These are phyloP conservation scores for Tubulanus polymorphus DNA, from an alignment of 2,888 invertebrate genomes.

Conservation along the genomic window DNA sequence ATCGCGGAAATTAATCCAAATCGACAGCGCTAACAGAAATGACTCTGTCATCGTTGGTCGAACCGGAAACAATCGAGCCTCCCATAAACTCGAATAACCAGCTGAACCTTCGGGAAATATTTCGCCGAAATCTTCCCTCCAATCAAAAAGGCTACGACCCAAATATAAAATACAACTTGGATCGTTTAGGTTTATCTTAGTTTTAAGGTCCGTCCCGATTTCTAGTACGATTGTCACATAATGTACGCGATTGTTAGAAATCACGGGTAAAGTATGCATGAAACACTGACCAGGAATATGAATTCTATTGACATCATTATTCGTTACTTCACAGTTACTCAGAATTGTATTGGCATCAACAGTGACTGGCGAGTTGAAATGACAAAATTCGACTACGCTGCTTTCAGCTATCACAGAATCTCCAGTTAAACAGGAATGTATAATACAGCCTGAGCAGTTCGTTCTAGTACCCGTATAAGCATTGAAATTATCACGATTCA, in stretches of 20 bases:
- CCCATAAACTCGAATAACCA: slow-evolving; percentile 32
- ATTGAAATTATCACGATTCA: slow-evolving; percentile 36
- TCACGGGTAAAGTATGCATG: slow-evolving; percentile 45
- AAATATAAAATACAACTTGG: slow-evolving; percentile 27
- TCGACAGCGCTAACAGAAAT: slow-evolving; percentile 16
- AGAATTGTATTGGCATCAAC: slow-evolving; percentile 44
- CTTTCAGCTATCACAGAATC: slow-evolving; percentile 25
- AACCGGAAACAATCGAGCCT: slow-evolving; percentile 36
- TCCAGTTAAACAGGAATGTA: slow-evolving; percentile 40
- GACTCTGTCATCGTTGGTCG: slow-evolving; percentile 31
- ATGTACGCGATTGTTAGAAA: slow-evolving; percentile 17
- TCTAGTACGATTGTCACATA: slow-evolving; percentile 44
- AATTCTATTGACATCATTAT: slow-evolving; percentile 1
- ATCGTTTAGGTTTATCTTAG: slow-evolving; percentile 19
- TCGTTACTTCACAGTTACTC: slow-evolving; percentile 46
- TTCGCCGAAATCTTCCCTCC: slow-evolving; percentile 2
- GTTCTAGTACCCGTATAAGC: slow-evolving; percentile 13
- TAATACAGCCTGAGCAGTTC: slow-evolving; percentile 32
- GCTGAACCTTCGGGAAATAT: background rate
- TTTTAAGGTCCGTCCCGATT: slow-evolving; percentile 46
- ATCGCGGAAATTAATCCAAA: background rate
- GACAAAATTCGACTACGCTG: slow-evolving; percentile 51
- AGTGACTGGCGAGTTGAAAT: slow-evolving; percentile 38
- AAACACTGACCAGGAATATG: slow-evolving; percentile 36
- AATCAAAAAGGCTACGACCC: slow-evolving; percentile 14